Conservation (phyloP, 2,113 vertebrate genomes). For the Carassius gibelio region DNA sequence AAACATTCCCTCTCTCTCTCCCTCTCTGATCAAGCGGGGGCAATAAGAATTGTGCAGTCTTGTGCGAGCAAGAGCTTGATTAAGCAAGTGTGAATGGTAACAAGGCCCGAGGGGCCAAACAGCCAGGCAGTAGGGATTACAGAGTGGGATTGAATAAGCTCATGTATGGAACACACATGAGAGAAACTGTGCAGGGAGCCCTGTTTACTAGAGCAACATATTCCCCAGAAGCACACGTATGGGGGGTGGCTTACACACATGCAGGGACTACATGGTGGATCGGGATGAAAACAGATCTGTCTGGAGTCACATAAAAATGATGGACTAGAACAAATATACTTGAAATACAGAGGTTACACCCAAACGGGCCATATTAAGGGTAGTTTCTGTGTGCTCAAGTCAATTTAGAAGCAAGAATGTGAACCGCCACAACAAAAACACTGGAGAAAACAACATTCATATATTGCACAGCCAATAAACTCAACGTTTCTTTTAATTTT, state of each 20-base stretch:
- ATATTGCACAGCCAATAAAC: conserved; percentile 28
- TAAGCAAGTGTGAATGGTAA: conserved; percentile 45
- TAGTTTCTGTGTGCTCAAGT: neutral
- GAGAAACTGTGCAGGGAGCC: neutral
- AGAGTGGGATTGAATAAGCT: conserved; percentile 11
- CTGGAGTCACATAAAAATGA: neutral
- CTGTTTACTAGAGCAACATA: neutral
- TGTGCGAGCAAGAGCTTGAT: neutral
- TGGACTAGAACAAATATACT: neutral
- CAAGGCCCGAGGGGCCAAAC: conserved; percentile 50
- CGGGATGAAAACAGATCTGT: conserved; percentile 6
- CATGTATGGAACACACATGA: neutral
- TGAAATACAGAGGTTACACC: neutral
- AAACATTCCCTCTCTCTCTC: neutral
- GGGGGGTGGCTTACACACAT: neutral
- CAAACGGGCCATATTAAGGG: neutral
- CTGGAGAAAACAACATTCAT: neutral
- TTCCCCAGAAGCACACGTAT: neutral
- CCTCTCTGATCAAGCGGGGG: conserved; percentile 16
- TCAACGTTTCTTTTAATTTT: neutral
- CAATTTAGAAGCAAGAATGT: neutral
- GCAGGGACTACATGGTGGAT: too few species aligned
- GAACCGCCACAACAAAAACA: neutral
- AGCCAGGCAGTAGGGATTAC: conserved; percentile 2
- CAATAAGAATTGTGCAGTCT: neutral